phyloP scores from a whole-genome alignment of 2,888 invertebrate species.

The Gerosis bhagava region DNA sequence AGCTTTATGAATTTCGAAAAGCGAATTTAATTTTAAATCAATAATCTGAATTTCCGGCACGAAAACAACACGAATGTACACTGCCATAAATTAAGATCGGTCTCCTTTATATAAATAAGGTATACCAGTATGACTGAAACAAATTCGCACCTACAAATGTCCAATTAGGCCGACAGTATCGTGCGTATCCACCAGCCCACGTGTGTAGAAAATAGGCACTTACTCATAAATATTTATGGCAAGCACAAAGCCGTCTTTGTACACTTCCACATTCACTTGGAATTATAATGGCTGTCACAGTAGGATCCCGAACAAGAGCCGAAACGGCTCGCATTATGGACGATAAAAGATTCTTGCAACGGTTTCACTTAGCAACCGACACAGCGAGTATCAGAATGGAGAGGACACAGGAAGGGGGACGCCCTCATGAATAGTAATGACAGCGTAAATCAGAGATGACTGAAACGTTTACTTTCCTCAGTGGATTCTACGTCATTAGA shows the following conservation, averaged over 20 bases:
- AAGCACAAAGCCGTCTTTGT: conserved; percentile 74
- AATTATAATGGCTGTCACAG: conserved; percentile 80
- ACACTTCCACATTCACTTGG: conserved; percentile 73
- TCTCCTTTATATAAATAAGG: conserved; percentile 45
- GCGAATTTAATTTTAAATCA: conserved; percentile 11
- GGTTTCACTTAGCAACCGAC: conserved; percentile 73
- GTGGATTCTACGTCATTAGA: conserved; percentile 30
- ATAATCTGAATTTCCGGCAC: conserved; percentile 13
- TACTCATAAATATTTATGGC: conserved; percentile 78
- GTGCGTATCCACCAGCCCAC: conserved; percentile 76
- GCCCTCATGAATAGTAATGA: conserved; percentile 33
- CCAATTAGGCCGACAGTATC: conserved; percentile 72
- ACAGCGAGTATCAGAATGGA: conserved; percentile 61
- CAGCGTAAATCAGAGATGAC: conserved; percentile 37
- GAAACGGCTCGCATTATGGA: conserved; percentile 72
- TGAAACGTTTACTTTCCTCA: conserved; percentile 50
- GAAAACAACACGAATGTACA: conserved; percentile 14
- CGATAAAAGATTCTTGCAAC: conserved; percentile 70
- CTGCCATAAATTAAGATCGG: conserved; percentile 18
- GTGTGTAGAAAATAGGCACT: conserved; percentile 74
- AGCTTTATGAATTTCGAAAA: conserved; percentile 12
- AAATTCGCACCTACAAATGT: conserved; percentile 70
- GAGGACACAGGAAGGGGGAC: conserved; percentile 63
- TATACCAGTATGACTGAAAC: conserved; percentile 55
- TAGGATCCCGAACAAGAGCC: conserved; percentile 75